Percentiles rank a stretch among this genome's conserved stretches.
phyloP scores from a whole-genome alignment of 2,797 vertebrate genomes.

The Dicrostonyx torquatus region DNA sequence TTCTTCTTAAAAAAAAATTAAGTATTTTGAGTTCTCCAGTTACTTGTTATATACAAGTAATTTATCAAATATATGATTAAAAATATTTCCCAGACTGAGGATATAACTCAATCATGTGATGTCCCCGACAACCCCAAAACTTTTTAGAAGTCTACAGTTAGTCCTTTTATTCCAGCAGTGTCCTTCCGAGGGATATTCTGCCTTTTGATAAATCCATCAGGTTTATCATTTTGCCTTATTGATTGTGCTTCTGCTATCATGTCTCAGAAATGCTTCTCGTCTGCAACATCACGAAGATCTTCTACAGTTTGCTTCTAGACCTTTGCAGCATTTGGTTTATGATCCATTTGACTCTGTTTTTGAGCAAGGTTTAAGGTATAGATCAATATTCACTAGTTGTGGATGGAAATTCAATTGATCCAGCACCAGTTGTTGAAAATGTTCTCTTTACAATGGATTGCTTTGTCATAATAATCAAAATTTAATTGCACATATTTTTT shows the following conservation, averaged over 20 bases:
- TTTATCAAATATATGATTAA: background rate
- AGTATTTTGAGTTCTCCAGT: background rate
- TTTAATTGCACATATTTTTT: background rate
- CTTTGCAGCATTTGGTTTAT: background rate
- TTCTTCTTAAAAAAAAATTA: background rate
- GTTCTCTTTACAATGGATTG: background rate
- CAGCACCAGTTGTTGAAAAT: background rate
- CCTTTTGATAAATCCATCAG: background rate
- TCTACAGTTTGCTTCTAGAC: background rate
- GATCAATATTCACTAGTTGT: background rate
- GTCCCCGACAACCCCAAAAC: background rate
- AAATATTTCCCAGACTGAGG: background rate
- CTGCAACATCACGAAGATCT: background rate
- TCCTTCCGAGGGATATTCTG: background rate
- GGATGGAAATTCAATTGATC: background rate
- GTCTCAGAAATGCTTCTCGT: background rate
- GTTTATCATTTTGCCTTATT: background rate
- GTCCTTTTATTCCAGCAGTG: background rate
- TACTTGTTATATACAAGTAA: background rate
- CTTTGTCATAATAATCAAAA: background rate
- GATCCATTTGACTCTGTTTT: background rate
- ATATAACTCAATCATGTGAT: background rate
- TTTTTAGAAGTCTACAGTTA: background rate
- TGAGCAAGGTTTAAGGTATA: background rate
- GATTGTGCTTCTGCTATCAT: background rate